Evolutionary conservation across 2,888 invertebrate species (phyloP), one percentile per base, ranked within the genome.

Genomic region (Archips xylosteana): DNA sequence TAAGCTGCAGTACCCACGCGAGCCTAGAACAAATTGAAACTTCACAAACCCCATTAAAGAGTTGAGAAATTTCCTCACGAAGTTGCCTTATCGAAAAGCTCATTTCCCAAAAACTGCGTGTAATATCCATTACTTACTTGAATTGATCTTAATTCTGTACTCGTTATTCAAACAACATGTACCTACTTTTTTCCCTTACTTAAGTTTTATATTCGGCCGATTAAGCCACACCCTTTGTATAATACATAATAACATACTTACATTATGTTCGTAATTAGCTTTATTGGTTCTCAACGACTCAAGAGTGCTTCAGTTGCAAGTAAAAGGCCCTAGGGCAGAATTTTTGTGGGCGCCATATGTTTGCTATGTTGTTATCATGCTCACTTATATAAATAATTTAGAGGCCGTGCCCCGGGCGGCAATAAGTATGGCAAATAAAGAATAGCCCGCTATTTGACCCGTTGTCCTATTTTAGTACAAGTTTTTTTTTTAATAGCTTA

Each of bases 261-360:
- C 32, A 2, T 57, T 57, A 32, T 64, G 23, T 63, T 63, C 49
- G 51, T 67, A 69, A 74, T 74, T 70, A 70, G n/a, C 15, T 60
- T 74, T 65, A 70, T 74, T 74, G 65, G 60, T 70, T 32, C 66
- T 67, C 64, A 74, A 74, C 64, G 51, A 70, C 64, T 65, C 49
- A 39, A 72, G 62, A 69, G 49, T 60, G 42, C 34, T 64, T 76
- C 72, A 60, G 75, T 77, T 74, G 75, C 69, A 66, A 36, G 77
- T 77, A 76, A 78, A 81, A 83, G 79, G 63, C 74, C 76, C 78
- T 78, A 63, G 79, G 74, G 80, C 79, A 71, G 42, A 54, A 77
- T 82, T 81, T 80, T 79, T 82, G 82, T 71, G 75, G 76, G 74
- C 60, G 75, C 80, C 81, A 82, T 79, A 78, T 82, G 81, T 76